These are phyloP conservation scores for Ctenicera cuprea DNA, from an alignment of 2,888 invertebrate genomes.

Conservation along the genomic window DNA sequence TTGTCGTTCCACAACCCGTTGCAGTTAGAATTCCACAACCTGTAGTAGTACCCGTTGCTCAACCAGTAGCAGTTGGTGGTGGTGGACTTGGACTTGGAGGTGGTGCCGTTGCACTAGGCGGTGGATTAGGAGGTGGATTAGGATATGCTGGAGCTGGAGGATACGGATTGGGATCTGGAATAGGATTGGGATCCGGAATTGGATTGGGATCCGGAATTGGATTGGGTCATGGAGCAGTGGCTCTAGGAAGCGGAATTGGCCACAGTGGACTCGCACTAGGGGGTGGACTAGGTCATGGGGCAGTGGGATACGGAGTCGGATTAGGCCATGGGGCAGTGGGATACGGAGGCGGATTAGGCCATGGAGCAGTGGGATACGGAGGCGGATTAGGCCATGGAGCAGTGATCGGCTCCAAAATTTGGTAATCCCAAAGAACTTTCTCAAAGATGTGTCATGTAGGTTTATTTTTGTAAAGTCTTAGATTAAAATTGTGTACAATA, in stretches of 20 bases:
- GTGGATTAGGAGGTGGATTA: constrained; percentile 53
- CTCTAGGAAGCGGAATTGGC: constrained; percentile 30
- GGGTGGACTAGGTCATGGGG: constrained; percentile 48
- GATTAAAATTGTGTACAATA: constrained; percentile 2
- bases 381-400: constrained; percentile 34
- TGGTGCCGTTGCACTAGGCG: constrained; percentile 50
- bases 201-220: constrained; percentile 47
- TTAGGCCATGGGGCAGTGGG: constrained; percentile 47
- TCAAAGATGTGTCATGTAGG: constrained; percentile 33
- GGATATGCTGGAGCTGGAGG: constrained; percentile 46
- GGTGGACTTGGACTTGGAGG: constrained; percentile 47
- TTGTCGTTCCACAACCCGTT: constrained; percentile 60
- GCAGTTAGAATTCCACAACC: constrained; percentile 61
- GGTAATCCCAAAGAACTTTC: constrained; percentile 34
- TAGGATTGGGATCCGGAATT: constrained; percentile 40
- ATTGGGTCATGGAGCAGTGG: constrained; percentile 52
- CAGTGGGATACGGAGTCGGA: constrained; percentile 47
- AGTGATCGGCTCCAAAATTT: constrained; percentile 33
- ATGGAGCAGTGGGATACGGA: constrained; percentile 47
- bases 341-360: constrained; percentile 42
- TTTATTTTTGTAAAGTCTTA: constrained; percentile 42
- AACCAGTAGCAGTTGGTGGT: constrained; percentile 52
- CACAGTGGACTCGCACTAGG: constrained; percentile 34
- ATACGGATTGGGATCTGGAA: constrained; percentile 31
- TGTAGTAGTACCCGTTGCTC: constrained; percentile 53